Percentiles rank a stretch among this genome's conserved stretches.
Evolutionary conservation across 2,113 vertebrate genomes (phyloP).

Genomic region (Boleophthalmus pectinirostris): DNA sequence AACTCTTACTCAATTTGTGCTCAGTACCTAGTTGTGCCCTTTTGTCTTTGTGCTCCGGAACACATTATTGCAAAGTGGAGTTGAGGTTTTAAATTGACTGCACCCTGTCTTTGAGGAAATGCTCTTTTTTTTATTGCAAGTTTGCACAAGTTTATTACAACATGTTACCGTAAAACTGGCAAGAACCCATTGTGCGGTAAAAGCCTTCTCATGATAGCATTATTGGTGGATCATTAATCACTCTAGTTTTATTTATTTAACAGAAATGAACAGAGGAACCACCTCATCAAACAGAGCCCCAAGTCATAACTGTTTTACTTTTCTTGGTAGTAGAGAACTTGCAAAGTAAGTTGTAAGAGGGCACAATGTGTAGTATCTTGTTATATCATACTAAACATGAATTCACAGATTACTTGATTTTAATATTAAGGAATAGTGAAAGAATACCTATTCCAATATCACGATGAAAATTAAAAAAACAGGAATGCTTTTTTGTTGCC

Average conservation of each 20-base stretch:
- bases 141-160: conserved; percentile 43
- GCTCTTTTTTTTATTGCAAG: background rate
- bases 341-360: background rate
- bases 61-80: conserved; percentile 11
- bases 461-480: too few relatives aligned
- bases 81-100: conserved; percentile 25
- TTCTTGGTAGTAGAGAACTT: background rate
- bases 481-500: too few relatives aligned
- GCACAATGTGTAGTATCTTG: background rate
- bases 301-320: background rate
- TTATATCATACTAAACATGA: background rate
- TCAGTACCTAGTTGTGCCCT: background rate
- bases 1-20: conserved; percentile 1
- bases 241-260: background rate
- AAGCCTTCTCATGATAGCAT: background rate
- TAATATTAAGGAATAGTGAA: too few relatives aligned
- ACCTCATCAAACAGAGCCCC: background rate
- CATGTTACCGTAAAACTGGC: conserved; percentile 15
- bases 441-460: too few relatives aligned
- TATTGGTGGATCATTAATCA: background rate
- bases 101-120: conserved; percentile 20
- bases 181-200: background rate
- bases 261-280: background rate
- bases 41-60: conserved; percentile 12
- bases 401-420: too few relatives aligned